These are phyloP conservation scores for Stictonetta naevosa DNA, from an alignment of 2,113 vertebrate genomes.

Conservation along the genomic window DNA sequence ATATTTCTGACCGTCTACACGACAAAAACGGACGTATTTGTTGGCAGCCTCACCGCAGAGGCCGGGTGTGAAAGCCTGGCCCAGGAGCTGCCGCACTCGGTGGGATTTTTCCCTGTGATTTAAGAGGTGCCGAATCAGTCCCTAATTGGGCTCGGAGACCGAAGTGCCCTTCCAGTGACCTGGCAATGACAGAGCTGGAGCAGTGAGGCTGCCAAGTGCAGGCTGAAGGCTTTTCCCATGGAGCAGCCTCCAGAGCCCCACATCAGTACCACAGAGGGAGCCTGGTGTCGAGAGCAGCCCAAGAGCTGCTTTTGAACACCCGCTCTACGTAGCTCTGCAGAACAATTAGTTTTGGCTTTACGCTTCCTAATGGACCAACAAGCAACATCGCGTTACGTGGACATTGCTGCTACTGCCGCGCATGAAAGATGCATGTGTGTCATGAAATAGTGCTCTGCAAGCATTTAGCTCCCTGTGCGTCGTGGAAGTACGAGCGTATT, in stretches of 20 bases:
- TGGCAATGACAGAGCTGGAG: not conserved
- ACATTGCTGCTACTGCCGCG: not conserved
- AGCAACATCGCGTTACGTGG: not conserved
- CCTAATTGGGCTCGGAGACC: conserved; percentile 1
- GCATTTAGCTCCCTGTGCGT: not conserved
- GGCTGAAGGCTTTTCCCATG: conserved; percentile 25
- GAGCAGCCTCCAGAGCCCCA: conserved; percentile 42
- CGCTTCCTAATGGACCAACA: conserved; percentile 19
- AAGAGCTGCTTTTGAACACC: conserved; percentile 20
- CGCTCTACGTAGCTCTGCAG: not conserved
- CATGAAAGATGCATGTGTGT: not conserved
- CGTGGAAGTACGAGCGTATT: not conserved
- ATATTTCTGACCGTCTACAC: not conserved
- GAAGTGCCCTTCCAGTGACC: conserved; percentile 31
- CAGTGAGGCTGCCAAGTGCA: not conserved
- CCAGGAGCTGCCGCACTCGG: not conserved
- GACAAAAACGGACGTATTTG: not conserved
- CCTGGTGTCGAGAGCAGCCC: not conserved
- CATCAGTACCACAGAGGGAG: not conserved
- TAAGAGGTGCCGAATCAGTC: not conserved
- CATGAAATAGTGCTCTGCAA: not conserved
- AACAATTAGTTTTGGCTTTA: conserved; percentile 48
- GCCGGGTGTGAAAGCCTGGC: not conserved
- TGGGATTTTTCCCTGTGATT: not conserved
- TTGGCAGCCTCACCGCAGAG: not conserved